Conservation (phyloP, 2,888 invertebrate species). For the Pasiphila rectangulata region DNA sequence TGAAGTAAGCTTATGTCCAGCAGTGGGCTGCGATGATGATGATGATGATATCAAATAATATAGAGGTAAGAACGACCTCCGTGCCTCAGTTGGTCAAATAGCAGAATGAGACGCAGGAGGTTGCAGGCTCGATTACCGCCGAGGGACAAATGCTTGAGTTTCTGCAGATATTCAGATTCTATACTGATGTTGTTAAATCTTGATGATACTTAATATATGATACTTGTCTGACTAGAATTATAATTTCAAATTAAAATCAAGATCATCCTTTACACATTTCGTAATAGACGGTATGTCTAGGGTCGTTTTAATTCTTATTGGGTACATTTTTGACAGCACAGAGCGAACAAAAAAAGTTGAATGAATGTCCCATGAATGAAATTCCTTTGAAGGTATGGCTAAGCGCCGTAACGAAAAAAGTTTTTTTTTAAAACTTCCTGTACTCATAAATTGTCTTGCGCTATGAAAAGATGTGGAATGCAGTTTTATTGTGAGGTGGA, state of each 20-base stretch:
- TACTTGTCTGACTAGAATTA: neutral
- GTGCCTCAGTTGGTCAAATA: too few species aligned
- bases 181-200: too few species aligned
- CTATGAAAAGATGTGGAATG: constrained; percentile 23
- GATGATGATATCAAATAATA: too few species aligned
- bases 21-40: too few species aligned
- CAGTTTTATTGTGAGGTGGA: neutral
- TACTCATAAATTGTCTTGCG: constrained; percentile 47
- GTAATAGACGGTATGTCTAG: constrained; percentile 69
- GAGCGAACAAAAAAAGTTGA: constrained; percentile 56
- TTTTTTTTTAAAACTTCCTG: constrained; percentile 57
- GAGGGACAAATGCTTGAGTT: too few species aligned
- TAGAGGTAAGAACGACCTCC: too few species aligned
- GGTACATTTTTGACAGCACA: constrained; percentile 52
- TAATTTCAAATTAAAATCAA: neutral
- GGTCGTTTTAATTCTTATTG: constrained; percentile 49
- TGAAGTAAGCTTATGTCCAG: too few species aligned
- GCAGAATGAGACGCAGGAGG: too few species aligned
- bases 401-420: constrained; percentile 64
- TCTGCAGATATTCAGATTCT: too few species aligned
- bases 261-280: constrained; percentile 51
- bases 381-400: constrained; percentile 57
- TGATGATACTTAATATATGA: too few species aligned
- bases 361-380: constrained; percentile 69
- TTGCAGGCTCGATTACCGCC: too few species aligned